Percentiles rank a stretch among this genome's conserved stretches.
These are phyloP conservation scores for Crossocerus cetratus DNA, from an alignment of 2,888 invertebrate species.

Conservation along the genomic window DNA sequence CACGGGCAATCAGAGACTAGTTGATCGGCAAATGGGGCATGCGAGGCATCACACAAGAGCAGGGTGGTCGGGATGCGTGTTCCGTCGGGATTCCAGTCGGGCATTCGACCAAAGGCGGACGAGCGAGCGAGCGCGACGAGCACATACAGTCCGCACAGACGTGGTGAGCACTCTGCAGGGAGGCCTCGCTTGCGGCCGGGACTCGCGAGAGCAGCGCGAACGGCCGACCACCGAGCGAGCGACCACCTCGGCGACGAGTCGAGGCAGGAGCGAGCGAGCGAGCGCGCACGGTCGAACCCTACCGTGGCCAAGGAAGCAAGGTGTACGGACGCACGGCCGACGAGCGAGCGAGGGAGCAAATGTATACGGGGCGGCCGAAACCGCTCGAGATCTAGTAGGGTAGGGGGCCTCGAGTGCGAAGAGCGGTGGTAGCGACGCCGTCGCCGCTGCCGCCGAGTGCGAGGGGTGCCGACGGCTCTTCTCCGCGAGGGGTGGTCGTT, in stretches of 20 bases:
- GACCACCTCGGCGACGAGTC: neutral
- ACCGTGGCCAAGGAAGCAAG: too few relatives aligned
- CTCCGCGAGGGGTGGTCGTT: slow-evolving; percentile 20
- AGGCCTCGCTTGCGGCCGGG: slow-evolving; percentile 30
- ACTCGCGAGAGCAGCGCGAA: slow-evolving; percentile 9
- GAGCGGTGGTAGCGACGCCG: slow-evolving; percentile 9
- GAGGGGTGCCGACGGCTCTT: slow-evolving; percentile 1
- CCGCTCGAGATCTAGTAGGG: slow-evolving; percentile 40
- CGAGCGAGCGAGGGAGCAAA: slow-evolving; percentile 31
- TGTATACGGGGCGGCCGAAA: slow-evolving; percentile 50
- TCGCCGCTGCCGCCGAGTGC: slow-evolving; percentile 5
- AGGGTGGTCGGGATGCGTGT: neutral
- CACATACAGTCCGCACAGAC: slow-evolving; percentile 29
- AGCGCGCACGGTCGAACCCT: too few relatives aligned
- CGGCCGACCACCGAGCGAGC: slow-evolving; percentile 11
- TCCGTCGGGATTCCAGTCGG: neutral
- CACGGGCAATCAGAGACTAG: too few relatives aligned
- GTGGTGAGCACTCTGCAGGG: slow-evolving; percentile 42
- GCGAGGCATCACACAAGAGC: neutral
- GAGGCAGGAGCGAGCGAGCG: too few relatives aligned
- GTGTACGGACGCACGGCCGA: too few relatives aligned
- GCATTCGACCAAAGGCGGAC: slow-evolving; percentile 13
- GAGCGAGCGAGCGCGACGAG: slow-evolving; percentile 9
- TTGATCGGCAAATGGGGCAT: too few relatives aligned
- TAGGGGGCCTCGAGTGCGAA: slow-evolving; percentile 22